Base-by-base conservation (phyloP, 2,797 vertebrate genomes). In the Numenius phaeopus region DNA sequence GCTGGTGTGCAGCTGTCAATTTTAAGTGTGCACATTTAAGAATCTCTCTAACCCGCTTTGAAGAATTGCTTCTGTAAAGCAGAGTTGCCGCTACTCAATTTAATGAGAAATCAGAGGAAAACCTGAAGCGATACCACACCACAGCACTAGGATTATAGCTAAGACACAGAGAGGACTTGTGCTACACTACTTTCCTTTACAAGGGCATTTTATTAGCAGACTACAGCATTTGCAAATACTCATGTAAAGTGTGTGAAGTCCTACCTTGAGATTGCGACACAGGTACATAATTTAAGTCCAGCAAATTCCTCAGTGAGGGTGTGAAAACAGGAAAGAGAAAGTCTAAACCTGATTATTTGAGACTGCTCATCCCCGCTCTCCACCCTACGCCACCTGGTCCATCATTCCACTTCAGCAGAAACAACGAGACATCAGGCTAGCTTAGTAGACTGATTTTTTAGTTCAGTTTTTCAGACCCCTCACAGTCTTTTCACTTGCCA, bases 51-150 rank as follows among this genome's bases (percentile, higher is more conserved):
- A 49, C 58, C 18, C 0, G 1, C 29, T 92, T 75, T 92, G 57
- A 95, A 94, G 39, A 89, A 83, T 50, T 78, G 29, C 24, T 69
- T 75, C 72, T 88, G 49, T 81, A 88, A 82, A 87, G 62, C 49
- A 70, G 72, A 44, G 46, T 15, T 76, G 32, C 58, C 22, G 12
- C 65, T 66, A 26, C 69, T 69, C 32, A 11, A n/a, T 76, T 83
- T 81, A 82, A 82, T 73, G 58, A 85, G 73, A 86, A 82, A 76
- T 40, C 85, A 40, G 42, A 79, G 62, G 73, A 79, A 91, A 91
- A 94, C 44, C 58, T 44, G 50, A 34, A 76, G 58, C 3, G 16
- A n/a, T 23, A 81, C 13, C 58, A 58, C 29, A 71, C 3, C 40
- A 39, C 34, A 70, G 39, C 1, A 0, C 6, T 5, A 7, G 29